These are phyloP conservation scores for Zosterops japonicus DNA, from an alignment of 2,113 vertebrate genomes.

Conservation along the genomic window DNA sequence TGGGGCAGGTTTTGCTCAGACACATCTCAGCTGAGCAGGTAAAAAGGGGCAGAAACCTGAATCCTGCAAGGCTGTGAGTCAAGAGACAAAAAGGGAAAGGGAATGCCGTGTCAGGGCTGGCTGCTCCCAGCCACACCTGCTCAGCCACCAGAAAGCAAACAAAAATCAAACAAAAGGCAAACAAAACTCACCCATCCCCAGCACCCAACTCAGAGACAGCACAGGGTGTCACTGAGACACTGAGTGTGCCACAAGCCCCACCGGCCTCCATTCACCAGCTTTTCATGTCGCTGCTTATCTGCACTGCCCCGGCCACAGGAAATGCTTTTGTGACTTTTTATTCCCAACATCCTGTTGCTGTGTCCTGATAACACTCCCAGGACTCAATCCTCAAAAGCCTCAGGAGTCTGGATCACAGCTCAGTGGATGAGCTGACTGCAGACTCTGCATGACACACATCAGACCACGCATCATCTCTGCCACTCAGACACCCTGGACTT, in stretches of 20 bases:
- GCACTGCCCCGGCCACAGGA: background rate
- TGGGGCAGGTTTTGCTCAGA: accelerated
- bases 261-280: background rate
- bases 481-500: accelerated
- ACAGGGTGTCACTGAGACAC: accelerated
- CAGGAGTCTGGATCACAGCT: background rate
- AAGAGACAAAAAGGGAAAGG: background rate
- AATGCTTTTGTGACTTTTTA: background rate
- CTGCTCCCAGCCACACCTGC: conserved; percentile 31
- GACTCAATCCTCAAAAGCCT: background rate
- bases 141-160: background rate
- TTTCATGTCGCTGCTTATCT: background rate
- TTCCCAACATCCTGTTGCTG: background rate
- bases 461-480: accelerated
- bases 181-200: background rate
- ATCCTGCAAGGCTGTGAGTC: background rate
- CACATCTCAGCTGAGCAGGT: background rate
- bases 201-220: background rate
- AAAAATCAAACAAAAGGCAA: background rate
- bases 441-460: accelerated
- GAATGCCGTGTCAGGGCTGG: background rate
- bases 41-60: background rate
- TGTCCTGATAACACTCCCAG: background rate
- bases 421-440: background rate
- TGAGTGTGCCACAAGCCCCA: background rate